Evolutionary conservation across 2,113 vertebrate genomes (phyloP).

Genomic region (Castor canadensis): DNA sequence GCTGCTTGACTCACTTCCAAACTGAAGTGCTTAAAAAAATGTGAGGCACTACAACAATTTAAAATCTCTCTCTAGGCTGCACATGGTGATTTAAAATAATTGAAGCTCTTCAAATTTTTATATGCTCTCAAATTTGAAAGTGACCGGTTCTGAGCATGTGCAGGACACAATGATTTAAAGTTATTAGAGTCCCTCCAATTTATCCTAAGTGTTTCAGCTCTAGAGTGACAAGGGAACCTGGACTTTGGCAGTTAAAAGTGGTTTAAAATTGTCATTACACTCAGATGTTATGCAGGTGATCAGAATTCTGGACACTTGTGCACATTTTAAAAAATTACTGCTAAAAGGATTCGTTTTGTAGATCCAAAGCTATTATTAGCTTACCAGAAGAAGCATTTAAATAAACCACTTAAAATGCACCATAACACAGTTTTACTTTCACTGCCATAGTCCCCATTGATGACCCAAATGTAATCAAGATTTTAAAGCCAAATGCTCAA

Average conservation of each 20-base stretch:
- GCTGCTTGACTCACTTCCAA: constrained; percentile 84
- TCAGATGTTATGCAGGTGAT: constrained; percentile 82
- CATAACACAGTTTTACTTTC: constrained; percentile 56
- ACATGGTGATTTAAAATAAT: constrained; percentile 89
- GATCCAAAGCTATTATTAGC: constrained; percentile 75
- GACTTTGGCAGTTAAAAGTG: constrained; percentile 75
- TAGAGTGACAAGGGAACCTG: constrained; percentile 81
- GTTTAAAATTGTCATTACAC: constrained; percentile 82
- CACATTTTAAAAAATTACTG: background rate
- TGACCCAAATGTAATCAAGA: constrained; percentile 17
- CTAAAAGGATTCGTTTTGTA: constrained; percentile 56
- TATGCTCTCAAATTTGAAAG: constrained; percentile 87
- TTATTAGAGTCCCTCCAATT: constrained; percentile 85
- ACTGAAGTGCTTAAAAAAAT: constrained; percentile 86
- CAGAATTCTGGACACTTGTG: constrained; percentile 63
- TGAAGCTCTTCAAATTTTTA: constrained; percentile 89
- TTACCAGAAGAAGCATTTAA: constrained; percentile 70
- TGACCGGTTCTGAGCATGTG: constrained; percentile 84
- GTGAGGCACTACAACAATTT: constrained; percentile 87
- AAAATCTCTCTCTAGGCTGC: constrained; percentile 83
- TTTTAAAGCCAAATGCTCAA: constrained; percentile 40
- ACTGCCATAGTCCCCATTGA: constrained; percentile 2
- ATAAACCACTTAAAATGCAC: constrained; percentile 69
- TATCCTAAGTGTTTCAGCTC: constrained; percentile 81
- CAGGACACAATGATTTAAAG: constrained; percentile 83